Base-by-base conservation (phyloP, 1,140 invertebrate genomes). In the Drosophila pandora region DNA sequence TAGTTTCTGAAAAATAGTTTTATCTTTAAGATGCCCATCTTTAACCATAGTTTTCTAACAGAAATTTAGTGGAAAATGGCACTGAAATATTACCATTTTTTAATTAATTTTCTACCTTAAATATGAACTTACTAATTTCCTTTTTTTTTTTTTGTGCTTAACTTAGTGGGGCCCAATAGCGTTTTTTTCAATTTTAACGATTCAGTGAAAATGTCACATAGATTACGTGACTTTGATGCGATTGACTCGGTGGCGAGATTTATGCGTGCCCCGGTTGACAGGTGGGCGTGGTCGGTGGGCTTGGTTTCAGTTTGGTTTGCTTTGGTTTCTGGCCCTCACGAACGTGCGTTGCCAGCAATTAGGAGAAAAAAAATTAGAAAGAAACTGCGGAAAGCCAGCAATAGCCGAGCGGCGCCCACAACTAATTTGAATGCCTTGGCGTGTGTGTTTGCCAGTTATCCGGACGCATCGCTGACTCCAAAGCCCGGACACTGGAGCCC, bases 161-260 rank as follows among this genome's bases (percentile, higher is more conserved):
- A 64, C 21, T 37, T 41, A 65, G 45, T 65, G 61, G 22, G 25
- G 13, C 50, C 48, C 45, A 48, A 10, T 87, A 68, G 74, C 80
- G 87, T 83, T 79, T 87, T 87, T 75, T 53, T 56, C 83, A 88
- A 79, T 88, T 79, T 89, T 54, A 83, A 89, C 83, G 83, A 74
- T 88, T 88, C 83, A 79, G 72, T 89, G 83, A 88, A 88, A 88
- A 88, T 89, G 83, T 88, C 83, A 79, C 83, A 88, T 87, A 88
- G 83, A 88, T 88, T 88, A 88, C 83, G 84, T 88, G 83, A 88
- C 83, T 79, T 83, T 83, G 83, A 88, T 88, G 79, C 83, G 83
- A 88, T 88, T 88, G 83, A 88, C 83, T 89, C 83, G 89, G 79
- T 88, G 74, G 79, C 76, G 84, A 88, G 83, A 88, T 89, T 88